Evolutionary conservation across 2,888 invertebrate genomes (phyloP).

Genomic region (Silvanus unidentatus): DNA sequence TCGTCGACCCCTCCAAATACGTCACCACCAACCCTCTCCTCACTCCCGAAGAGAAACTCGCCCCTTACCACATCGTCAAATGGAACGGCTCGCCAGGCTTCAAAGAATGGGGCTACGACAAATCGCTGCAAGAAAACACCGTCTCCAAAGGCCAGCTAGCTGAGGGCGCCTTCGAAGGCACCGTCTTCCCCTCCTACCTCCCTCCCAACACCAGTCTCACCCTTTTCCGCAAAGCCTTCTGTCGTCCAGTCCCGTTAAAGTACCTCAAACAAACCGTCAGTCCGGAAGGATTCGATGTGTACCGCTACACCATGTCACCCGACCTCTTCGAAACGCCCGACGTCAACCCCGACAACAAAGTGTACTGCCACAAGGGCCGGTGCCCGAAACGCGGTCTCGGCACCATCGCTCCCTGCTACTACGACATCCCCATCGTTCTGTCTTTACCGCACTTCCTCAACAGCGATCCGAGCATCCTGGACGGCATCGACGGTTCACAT

Average conservation of each 20-base stretch:
- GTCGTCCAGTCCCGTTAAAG: slow-evolving; percentile 59
- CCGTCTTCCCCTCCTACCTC: slow-evolving; percentile 61
- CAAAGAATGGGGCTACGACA: slow-evolving; percentile 60
- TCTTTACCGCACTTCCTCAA: slow-evolving; percentile 59
- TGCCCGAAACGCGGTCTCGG: slow-evolving; percentile 62
- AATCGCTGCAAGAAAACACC: slow-evolving; percentile 26
- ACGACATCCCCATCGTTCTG: slow-evolving; percentile 64
- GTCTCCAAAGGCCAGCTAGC: slow-evolving; percentile 52
- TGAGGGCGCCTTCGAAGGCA: slow-evolving; percentile 65
- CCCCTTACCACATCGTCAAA: slow-evolving; percentile 52
- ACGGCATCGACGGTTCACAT: slow-evolving; percentile 55
- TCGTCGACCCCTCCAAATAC: slow-evolving; percentile 37
- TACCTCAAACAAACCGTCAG: slow-evolving; percentile 41
- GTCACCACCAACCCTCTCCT: slow-evolving; percentile 25
- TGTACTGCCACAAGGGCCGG: slow-evolving; percentile 62
- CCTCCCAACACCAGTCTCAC: slow-evolving; percentile 51
- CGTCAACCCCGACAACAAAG: slow-evolving; percentile 56
- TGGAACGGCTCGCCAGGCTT: slow-evolving; percentile 65
- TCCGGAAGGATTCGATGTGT: slow-evolving; percentile 53
- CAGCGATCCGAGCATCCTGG: slow-evolving; percentile 54
- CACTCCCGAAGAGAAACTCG: slow-evolving; percentile 32
- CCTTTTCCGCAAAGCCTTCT: slow-evolving; percentile 70
- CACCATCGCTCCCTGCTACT: slow-evolving; percentile 51
- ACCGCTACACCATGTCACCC: slow-evolving; percentile 56
- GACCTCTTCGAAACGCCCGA: slow-evolving; percentile 54